Percentiles rank a stretch among this genome's conserved stretches.
Conservation (phyloP, 2,797 vertebrate species). For the Hoplostethus mediterraneus region DNA sequence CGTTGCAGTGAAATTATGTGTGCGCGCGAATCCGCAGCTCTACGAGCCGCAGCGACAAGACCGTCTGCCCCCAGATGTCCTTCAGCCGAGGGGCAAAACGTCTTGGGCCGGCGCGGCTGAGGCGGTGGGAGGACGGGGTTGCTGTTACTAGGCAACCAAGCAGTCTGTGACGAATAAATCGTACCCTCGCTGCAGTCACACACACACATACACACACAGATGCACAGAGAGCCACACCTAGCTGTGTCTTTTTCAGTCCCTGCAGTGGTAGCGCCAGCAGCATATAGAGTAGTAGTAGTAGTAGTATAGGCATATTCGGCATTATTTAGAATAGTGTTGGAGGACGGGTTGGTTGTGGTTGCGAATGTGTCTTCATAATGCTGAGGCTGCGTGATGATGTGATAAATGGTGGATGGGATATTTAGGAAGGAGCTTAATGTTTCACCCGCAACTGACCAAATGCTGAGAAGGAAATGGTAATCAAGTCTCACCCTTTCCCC, state of each 20-base stretch:
- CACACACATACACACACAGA: background rate
- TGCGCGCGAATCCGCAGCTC: background rate
- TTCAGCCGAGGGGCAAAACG: constrained; percentile 53
- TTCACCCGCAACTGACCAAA: background rate
- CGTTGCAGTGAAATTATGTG: background rate
- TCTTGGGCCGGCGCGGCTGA: constrained; percentile 50
- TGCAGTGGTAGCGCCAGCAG: constrained; percentile 66
- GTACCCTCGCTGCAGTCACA: constrained; percentile 49
- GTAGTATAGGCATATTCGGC: constrained; percentile 8
- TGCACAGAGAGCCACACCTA: constrained; percentile 70
- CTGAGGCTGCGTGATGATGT: background rate
- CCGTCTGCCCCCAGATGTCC: constrained; percentile 47
- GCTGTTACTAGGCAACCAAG: constrained; percentile 84
- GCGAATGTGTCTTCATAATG: background rate
- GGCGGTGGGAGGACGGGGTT: constrained; percentile 68
- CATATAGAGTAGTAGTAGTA: constrained; percentile 58
- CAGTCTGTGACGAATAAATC: constrained; percentile 47
- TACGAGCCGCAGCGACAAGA: background rate
- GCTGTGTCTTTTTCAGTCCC: constrained; percentile 45
- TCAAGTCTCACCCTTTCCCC: background rate
- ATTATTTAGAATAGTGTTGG: background rate
- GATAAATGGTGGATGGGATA: background rate
- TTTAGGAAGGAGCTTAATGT: background rate
- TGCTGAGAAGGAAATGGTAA: background rate
- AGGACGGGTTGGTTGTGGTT: background rate